Evolutionary conservation across 2,113 vertebrate genomes (phyloP).

Genomic region (Mastomys natalensis): DNA sequence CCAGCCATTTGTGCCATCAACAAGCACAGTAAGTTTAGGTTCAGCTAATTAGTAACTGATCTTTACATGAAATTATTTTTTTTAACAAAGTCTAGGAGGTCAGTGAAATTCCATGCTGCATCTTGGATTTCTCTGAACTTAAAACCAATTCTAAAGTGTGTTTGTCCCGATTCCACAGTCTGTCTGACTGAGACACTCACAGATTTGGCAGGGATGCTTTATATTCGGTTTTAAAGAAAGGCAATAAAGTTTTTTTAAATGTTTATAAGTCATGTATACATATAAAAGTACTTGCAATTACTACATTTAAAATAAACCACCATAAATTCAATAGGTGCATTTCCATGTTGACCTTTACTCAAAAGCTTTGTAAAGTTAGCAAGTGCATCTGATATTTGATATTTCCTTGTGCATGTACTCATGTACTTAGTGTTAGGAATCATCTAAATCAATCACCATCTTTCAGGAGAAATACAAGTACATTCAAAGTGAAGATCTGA

Average conservation of each 20-base stretch:
- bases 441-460: background rate
- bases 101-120: background rate
- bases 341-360: conserved; percentile 27
- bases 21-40: background rate
- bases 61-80: background rate
- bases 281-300: background rate
- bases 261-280: conserved; percentile 7
- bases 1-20: background rate
- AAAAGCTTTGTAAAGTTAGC: background rate
- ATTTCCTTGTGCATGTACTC: background rate
- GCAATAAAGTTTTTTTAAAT: background rate
- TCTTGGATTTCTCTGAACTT: background rate
- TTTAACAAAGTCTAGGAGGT: background rate
- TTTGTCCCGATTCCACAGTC: background rate
- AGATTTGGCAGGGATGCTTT: background rate
- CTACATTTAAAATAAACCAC: conserved; percentile 15
- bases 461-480: background rate
- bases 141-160: background rate
- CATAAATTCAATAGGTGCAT: conserved; percentile 1
- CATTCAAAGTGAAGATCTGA: background rate
- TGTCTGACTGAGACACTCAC: background rate
- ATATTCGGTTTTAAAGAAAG: conserved; percentile 22
- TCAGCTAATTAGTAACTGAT: background rate
- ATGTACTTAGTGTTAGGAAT: background rate
- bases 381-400: conserved; percentile 36